Percentiles rank a stretch among this genome's conserved stretches.
phyloP scores from a whole-genome alignment of 2,888 invertebrate species.

The Sclerodermus sp. region DNA sequence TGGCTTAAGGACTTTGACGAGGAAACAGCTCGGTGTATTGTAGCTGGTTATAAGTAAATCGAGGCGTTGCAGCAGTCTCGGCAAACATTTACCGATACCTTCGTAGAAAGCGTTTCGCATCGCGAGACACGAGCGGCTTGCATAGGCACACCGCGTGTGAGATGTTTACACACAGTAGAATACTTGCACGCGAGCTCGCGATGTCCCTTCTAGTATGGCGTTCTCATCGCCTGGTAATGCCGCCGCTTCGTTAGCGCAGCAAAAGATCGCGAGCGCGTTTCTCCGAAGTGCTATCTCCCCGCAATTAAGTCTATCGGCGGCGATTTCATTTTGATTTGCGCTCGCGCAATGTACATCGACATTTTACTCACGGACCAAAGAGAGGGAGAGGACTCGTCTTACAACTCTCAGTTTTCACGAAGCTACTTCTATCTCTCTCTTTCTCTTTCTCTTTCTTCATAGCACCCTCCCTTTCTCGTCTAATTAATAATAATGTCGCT shows the following conservation, averaged over 20 bases:
- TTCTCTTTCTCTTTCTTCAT: too few relatives aligned
- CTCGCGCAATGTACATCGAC: neutral
- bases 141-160: slow-evolving; percentile 16
- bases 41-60: neutral
- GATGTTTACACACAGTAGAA: slow-evolving; percentile 28
- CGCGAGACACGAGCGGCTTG: slow-evolving; percentile 27
- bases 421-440: too few relatives aligned
- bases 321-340: slow-evolving; percentile 24
- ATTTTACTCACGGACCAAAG: neutral
- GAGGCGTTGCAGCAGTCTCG: neutral
- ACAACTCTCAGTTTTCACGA: too few relatives aligned
- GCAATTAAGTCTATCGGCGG: slow-evolving; percentile 20
- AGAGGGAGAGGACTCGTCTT: neutral
- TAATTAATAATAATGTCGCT: too few relatives aligned
- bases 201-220: neutral
- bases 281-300: slow-evolving; percentile 26
- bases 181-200: slow-evolving; percentile 20
- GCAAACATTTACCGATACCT: slow-evolving; percentile 40
- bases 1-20: too few relatives aligned
- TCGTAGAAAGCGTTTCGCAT: slow-evolving; percentile 42
- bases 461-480: too few relatives aligned
- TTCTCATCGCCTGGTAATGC: neutral
- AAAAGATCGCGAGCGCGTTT: slow-evolving; percentile 16
- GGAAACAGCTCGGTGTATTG: too few relatives aligned
- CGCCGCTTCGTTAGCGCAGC: slow-evolving; percentile 28